A percentile compares a stretch with the other conserved stretches of the same genome.
Conservation (phyloP, 2,888 invertebrate genomes). For the Cosmorhoe ocellata region DNA sequence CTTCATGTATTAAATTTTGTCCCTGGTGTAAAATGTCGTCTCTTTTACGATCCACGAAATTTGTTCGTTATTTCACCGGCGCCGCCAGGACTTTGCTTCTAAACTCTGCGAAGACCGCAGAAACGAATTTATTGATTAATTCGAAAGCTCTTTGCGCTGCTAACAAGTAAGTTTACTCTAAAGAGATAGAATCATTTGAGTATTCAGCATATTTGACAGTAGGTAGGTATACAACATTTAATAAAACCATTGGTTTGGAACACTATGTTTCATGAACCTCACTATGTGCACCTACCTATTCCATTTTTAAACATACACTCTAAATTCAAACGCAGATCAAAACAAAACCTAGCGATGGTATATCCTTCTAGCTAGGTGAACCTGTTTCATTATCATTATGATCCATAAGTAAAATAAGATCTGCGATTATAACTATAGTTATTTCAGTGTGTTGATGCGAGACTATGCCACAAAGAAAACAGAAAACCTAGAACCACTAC, state of each 20-base stretch:
- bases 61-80: slow-evolving; percentile 88
- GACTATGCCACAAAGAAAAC: slow-evolving; percentile 82
- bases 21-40: slow-evolving; percentile 80
- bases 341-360: no score
- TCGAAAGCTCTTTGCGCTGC: slow-evolving; percentile 63
- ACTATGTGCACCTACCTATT: no score
- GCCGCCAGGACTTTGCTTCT: slow-evolving; percentile 86
- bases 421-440: background rate
- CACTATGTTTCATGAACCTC: no score
- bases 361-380: no score
- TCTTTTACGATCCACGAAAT: slow-evolving; percentile 87
- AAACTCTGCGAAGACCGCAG: slow-evolving; percentile 85
- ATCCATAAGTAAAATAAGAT: no score
- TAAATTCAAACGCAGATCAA: no score
- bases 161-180: slow-evolving; percentile 60
- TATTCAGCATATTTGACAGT: no score
- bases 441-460: slow-evolving; percentile 80
- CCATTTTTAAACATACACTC: no score
- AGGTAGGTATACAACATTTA: no score
- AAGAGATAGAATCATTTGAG: no score
- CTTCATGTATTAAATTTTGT: slow-evolving; percentile 34
- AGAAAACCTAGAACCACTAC: slow-evolving; percentile 84
- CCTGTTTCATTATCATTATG: no score
- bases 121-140: slow-evolving; percentile 78
- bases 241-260: no score